Evolutionary conservation across 1,140 invertebrate species (phyloP), one percentile per base, ranked within the genome.

Genomic region (Heterodera carotae): DNA sequence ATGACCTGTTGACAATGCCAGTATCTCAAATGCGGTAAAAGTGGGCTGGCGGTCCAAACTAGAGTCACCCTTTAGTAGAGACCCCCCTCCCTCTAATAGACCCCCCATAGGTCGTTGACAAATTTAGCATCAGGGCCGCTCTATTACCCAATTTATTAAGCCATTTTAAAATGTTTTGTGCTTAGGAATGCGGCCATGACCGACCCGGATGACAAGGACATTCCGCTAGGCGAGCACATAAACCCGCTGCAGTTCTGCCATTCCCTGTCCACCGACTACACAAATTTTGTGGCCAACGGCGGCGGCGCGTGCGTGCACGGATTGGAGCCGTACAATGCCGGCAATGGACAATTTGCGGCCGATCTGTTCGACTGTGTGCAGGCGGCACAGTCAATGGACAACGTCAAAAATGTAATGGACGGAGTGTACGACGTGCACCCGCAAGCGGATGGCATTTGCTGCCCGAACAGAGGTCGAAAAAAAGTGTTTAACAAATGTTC

Each of bases 181-280:
- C 48, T 56, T 18, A 56, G 48, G 31, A 86, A 86, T 69, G 80
- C 83, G 34, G 86, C 87, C 4, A 87, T 86, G 84, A 86, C 84
- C 33, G 83, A 86, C 76, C 84, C 86, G 25, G 84, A 86, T 69
- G 84, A 86, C 72, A 79, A 88, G 53, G 86, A 88, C 34, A 80
- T 88, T 62, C 84, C 75, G 31, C 87, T 86, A 86, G 84, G 84
- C 43, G 86, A 86, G 34, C 84, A 86, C 74, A 82, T 86, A 71
- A 86, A 86, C 75, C 86, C 86, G 5, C 78, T 86, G 8, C 84
- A 86, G 72, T 86, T 86, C 72, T 86, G 84, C 64, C 77, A 74
- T 43, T 82, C 84, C 15, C 53, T 69, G 31, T 77, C 79, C 43
- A 86, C 81, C 10, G 84, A 86, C 39, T 86, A 86, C 79, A 84